Base-by-base conservation (phyloP, 2,113 vertebrate genomes). In the Dryoscopus gambensis region DNA sequence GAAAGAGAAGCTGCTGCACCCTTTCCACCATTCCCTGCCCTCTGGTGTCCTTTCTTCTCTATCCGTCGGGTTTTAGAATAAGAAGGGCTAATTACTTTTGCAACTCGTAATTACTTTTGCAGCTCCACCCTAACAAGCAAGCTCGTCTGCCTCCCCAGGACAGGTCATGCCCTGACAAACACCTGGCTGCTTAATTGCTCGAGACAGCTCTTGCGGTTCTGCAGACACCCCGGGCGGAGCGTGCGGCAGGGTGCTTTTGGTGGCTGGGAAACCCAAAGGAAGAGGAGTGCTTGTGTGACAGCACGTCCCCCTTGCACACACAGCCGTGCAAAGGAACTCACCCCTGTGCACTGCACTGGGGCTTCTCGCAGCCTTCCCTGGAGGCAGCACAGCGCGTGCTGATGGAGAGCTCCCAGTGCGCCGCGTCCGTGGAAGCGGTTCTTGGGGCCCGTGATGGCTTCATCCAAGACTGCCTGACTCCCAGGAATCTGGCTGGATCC, bases 91-190 rank as follows among this genome's bases (percentile, higher is more conserved):
- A 80, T 84, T 93, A 87, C 39, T 81, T n/a, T 57, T 67, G 52
- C 53, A 83, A 57, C 53, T 76, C 25, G 8, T 78, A 63, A 79
- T 85, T 92, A 88, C 47, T 60, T 55, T 62, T 68, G 35, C 68
- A 84, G 76, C 85, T 92, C 90, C 76, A 89, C 88, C 92, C 76
- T 89, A 80, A 46, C 25, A 92, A 76, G 59, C 55, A 74, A 86
- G 37, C 55, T 70, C 44, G 14, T 50, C 83, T 90, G 55, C 63
- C 47, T 83, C 42, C 83, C 67, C 33, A n/a, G 82, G 85, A 88
- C 73, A 67, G 79, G 88, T 84, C 76, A 46, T 74, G 76, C 55
- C 79, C 68, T 50, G 60, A 77, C 83, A 90, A 81, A 64, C 59
- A 77, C 22, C 79, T 86, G 76, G 46, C 47, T 86, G 83, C 35